A percentile compares a stretch with the other conserved stretches of the same genome.
Evolutionary conservation across 2,888 invertebrate genomes (phyloP).

Genomic region (Volucella zonaria): DNA sequence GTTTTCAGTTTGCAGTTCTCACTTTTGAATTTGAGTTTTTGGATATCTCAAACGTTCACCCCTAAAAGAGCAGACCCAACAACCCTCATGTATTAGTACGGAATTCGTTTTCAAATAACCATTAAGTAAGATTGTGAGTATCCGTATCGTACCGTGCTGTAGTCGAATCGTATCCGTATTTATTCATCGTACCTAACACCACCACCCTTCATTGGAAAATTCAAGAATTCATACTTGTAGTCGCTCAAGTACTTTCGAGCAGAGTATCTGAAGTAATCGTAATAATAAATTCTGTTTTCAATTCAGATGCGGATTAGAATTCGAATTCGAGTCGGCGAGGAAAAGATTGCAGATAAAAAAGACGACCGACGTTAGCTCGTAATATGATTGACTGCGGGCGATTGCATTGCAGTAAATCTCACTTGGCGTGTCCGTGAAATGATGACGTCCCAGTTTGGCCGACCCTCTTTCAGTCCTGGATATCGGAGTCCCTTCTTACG

Average conservation of each 20-base stretch:
- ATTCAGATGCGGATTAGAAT: constrained; percentile 50
- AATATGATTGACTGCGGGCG: constrained; percentile 70
- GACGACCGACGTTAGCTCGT: constrained; percentile 59
- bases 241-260: too few species aligned
- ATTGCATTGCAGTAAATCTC: constrained; percentile 65
- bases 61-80: constrained; percentile 2
- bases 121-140: constrained; percentile 13
- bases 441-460: neutral
- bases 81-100: constrained; percentile 14
- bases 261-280: constrained; percentile 55
- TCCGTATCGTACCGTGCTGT: too few species aligned
- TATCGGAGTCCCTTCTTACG: neutral
- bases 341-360: constrained; percentile 46
- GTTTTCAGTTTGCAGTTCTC: constrained; percentile 9
- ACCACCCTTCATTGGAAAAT: constrained; percentile 30
- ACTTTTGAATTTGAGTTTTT: neutral
- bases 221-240: neutral
- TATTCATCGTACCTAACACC: neutral
- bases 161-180: too few species aligned
- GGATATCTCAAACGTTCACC: neutral
- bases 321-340: constrained; percentile 19
- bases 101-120: constrained; percentile 56
- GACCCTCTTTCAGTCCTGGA: neutral
- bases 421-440: constrained; percentile 45
- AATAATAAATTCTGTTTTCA: constrained; percentile 70